Evolutionary conservation across 1,140 invertebrate genomes (phyloP).

Genomic region (Drosophila ficusphila): DNA sequence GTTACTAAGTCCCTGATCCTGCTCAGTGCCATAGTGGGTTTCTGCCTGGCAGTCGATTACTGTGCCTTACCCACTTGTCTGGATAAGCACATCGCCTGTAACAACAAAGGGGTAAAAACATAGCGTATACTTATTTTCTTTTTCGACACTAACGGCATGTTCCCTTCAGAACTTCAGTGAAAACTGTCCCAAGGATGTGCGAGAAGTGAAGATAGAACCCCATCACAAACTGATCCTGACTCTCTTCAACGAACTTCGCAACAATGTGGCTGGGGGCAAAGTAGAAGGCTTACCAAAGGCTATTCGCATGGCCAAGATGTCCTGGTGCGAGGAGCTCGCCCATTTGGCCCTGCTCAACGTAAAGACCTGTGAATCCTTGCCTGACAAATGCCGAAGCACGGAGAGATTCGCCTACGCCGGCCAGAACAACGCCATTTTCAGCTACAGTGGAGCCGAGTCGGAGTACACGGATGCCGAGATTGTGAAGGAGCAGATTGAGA

Average conservation of each 20-base stretch:
- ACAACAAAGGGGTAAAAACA: constrained; percentile 65
- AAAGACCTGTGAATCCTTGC: constrained; percentile 44
- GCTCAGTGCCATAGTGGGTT: constrained; percentile 4
- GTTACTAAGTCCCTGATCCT: constrained; percentile 11
- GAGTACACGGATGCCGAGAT: constrained; percentile 61
- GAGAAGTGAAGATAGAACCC: constrained; percentile 31
- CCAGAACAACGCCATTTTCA: constrained; percentile 63
- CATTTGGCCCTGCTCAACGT: constrained; percentile 54
- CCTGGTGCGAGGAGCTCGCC: constrained; percentile 64
- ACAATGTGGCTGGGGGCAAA: constrained; percentile 55
- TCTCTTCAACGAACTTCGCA: constrained; percentile 60
- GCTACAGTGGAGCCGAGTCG: constrained; percentile 53
- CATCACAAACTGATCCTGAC: constrained; percentile 53
- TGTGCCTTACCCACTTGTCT: constrained; percentile 59
- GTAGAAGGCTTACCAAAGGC: constrained; percentile 54
- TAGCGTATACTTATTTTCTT: background rate
- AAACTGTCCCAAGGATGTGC: constrained; percentile 49
- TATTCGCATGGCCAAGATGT: constrained; percentile 67
- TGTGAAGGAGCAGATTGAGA: constrained; percentile 61
- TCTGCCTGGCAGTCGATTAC: constrained; percentile 39
- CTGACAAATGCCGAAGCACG: constrained; percentile 67
- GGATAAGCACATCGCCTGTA: constrained; percentile 66
- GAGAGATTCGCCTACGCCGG: constrained; percentile 63
- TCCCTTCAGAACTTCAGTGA: constrained; percentile 47
- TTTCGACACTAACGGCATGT: background rate